Evolutionary conservation across 2,113 vertebrate species (phyloP), one percentile per base, ranked within the genome.

Genomic region (Fulica atra): DNA sequence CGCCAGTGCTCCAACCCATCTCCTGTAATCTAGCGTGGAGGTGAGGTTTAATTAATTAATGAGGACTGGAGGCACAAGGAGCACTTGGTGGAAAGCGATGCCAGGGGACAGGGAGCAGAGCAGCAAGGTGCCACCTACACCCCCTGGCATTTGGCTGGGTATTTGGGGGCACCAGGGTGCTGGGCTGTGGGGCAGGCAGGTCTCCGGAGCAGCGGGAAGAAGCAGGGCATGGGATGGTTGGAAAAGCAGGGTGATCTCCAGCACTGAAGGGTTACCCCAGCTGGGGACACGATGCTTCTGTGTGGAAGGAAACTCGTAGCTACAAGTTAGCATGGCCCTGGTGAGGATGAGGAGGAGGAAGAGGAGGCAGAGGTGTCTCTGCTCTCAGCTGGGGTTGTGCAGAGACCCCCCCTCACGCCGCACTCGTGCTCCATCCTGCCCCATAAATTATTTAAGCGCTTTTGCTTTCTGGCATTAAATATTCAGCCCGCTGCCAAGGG

Each of bases 401-500:
- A 2, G 12, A 85, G 51, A 81, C 77, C 61, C 80, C 54, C 44
- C 59, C 46, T 71, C 1, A 3, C 4, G 7, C 82, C 3, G 1
- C 8, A 10, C 2, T 14, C 61, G 16, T 40, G 50, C 4, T 31
- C 57, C 4, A 0, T 3, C 54, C 90, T 21, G 81, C 46, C 35
- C 87, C 80, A 50, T 97, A 29, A 93, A 96, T 97, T 92, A 97
- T 96, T 95, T 1, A 97, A 31, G 53, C 1, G 15, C 73, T 79
- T 90, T 76, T 63, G n/a, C 84, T 46, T 53, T 38, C 48, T 66
- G 10, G 38, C 69, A 88, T 95, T 80, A 96, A 97, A 96, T 88
- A 94, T 95, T 96, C 79, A 94, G 64, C 78, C 56, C 0, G 3
- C 50, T 31, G 73, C 80, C 8, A 3, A 12, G 77, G 64, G 80